Base-by-base conservation (phyloP, 2,113 vertebrate species). In the Cyphomyrus discorhynchus region DNA sequence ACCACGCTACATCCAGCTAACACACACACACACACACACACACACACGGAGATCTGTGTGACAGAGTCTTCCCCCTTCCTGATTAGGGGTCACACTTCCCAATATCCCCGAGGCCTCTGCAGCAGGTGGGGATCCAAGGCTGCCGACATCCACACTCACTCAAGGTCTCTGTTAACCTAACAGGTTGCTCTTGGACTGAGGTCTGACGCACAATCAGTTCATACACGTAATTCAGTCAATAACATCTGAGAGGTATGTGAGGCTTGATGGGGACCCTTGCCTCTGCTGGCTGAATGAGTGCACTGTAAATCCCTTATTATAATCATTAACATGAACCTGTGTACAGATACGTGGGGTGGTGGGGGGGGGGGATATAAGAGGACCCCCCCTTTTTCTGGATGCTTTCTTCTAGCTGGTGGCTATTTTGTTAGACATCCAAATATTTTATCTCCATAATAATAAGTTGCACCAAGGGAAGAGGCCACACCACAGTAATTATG, bases 71-170 rank as follows among this genome's bases (percentile, higher is more conserved):
- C 21, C 15, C 74, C 35, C 15, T 42, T 19, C 31, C 74, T 45
- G 4, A 45, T 45, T 21, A 50, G 42, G 8, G 49, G n/a, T 82
- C 74, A 89, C 9, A 85, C 89, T 91, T 90, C 88, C 88, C 88
- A 17, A 39, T 15, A 86, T 58, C 87, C 53, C 82, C 56, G 2
- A 35, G 24, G 15, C 31, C 52, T 10, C 17, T 46, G 24, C 19
- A 53, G 42, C 11, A 85, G 10, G 42, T 21, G 4, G 35, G 35
- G 3, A 31, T 52, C 17, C 39, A 27, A 62, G 39, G 45, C 49
- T n/a, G 66, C n/a, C 88, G 2, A 88, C 45, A 21, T 10, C 13
- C 47, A 46, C 35, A 31, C n/a, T 35, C 42, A 39, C 35, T 21
- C 31, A 86, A 19, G 35, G 19, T 77, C 62, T 46, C 42, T 62